phyloP scores from a whole-genome alignment of 2,797 vertebrate species.

The Borostomias antarcticus region DNA sequence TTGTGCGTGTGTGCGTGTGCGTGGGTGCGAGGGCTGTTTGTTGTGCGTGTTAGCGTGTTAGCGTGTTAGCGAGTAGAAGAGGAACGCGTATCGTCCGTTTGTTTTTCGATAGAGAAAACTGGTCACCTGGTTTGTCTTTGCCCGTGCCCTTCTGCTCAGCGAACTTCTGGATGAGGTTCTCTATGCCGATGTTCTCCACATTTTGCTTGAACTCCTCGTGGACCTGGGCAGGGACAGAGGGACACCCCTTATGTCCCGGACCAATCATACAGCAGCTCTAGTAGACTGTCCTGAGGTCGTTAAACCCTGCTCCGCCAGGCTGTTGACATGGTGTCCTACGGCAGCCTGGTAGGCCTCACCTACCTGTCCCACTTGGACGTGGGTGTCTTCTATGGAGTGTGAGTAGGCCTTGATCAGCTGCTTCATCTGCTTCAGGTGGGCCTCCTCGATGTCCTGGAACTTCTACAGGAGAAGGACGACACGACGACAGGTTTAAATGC shows the following conservation, averaged over 20 bases:
- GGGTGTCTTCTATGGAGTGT: slow-evolving; percentile 93
- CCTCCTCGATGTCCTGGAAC: slow-evolving; percentile 92
- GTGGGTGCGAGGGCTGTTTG: background rate
- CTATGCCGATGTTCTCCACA: slow-evolving; percentile 90
- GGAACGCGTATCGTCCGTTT: background rate
- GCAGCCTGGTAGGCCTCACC: slow-evolving; percentile 7
- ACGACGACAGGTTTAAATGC: background rate
- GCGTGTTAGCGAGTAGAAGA: background rate
- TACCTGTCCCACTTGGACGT: slow-evolving; percentile 96
- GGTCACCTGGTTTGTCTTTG: slow-evolving; percentile 86
- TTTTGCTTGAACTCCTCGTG: slow-evolving; percentile 98
- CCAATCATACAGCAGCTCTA: too few relatives aligned
- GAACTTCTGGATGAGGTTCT: slow-evolving; percentile 87
- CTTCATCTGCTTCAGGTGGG: slow-evolving; percentile 91
- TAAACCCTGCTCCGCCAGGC: background rate
- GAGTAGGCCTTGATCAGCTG: slow-evolving; percentile 89
- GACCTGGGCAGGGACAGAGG: slow-evolving; percentile 73
- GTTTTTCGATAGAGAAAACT: too few relatives aligned
- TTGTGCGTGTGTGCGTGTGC: background rate
- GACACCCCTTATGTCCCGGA: too few relatives aligned
- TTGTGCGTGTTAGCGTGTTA: background rate
- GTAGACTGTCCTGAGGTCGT: background rate
- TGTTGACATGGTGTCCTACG: background rate
- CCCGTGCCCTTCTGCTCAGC: slow-evolving; percentile 91
- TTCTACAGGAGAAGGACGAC: slow-evolving; percentile 66